Percentiles rank a stretch among this genome's conserved stretches.
Conservation (phyloP, 2,113 vertebrate species). For the Ciconia boyciana region DNA sequence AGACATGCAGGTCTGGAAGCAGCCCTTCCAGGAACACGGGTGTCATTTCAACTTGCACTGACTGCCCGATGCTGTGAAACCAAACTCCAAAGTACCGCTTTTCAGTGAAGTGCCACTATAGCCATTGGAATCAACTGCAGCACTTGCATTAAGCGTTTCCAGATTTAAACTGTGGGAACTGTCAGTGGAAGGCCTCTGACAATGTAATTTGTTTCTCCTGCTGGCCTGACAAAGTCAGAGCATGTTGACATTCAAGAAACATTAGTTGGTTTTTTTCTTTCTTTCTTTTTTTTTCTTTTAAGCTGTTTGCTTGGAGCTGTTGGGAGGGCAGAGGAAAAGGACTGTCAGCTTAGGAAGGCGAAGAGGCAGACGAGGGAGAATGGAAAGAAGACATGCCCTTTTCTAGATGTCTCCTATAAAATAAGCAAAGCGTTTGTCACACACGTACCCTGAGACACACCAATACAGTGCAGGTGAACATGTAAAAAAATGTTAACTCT, state of each 20-base stretch:
- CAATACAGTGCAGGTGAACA: neutral
- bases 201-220: conserved; percentile 24
- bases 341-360: neutral
- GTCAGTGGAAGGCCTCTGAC: conserved; percentile 24
- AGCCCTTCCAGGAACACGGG: neutral
- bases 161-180: conserved; percentile 10
- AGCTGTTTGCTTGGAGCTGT: neutral
- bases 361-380: neutral
- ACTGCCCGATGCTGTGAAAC: neutral
- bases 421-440: neutral
- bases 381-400: neutral
- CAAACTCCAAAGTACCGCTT: neutral
- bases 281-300: neutral
- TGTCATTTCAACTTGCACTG: fast-evolving
- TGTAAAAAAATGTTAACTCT: neutral
- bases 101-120: neutral
- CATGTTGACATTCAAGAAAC: neutral
- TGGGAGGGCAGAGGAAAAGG: neutral
- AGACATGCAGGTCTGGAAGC: neutral
- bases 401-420: neutral
- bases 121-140: neutral
- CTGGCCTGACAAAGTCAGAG: neutral
- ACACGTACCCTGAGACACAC: fast-evolving
- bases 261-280: neutral
- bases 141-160: neutral